Conservation (phyloP, 2,797 vertebrate genomes). For the Xenentodon cancila region DNA sequence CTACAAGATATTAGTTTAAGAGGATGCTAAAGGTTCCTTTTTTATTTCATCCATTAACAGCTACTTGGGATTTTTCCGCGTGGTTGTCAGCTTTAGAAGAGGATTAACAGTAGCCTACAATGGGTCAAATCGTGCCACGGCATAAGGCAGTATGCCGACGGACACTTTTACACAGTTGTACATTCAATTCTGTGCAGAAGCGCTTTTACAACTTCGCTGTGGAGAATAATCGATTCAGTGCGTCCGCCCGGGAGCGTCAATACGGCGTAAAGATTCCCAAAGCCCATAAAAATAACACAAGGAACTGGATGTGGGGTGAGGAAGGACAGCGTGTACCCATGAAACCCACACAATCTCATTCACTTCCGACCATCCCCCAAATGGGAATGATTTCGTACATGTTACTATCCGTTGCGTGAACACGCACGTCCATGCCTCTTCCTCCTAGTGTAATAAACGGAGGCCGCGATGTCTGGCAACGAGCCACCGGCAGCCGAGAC, state of each 20-base stretch:
- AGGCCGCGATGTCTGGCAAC: constrained; percentile 35
- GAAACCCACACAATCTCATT: neutral
- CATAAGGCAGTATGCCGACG: neutral
- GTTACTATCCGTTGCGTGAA: constrained; percentile 27
- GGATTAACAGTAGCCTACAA: constrained; percentile 32
- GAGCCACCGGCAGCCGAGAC: constrained; percentile 29
- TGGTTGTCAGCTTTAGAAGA: constrained; percentile 16
- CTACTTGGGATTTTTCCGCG: constrained; percentile 2
- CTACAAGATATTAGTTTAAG: too few species aligned
- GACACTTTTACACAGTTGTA: neutral
- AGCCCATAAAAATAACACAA: neutral
- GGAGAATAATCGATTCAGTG: constrained; percentile 11
- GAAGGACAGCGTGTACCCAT: constrained; percentile 51
- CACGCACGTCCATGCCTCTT: constrained; percentile 15
- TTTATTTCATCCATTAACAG: neutral
- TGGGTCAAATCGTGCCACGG: constrained; percentile 21
- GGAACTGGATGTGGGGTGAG: constrained; percentile 7
- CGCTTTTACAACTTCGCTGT: neutral
- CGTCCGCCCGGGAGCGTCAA: too few species aligned
- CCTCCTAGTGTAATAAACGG: neutral
- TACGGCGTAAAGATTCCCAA: neutral
- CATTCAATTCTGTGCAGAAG: neutral
- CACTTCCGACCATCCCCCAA: neutral
- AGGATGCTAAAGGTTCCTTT: too few species aligned
- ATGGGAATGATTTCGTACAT: neutral